Percentiles rank a stretch among this genome's conserved stretches.
These are phyloP conservation scores for Troides oblongomaculatus DNA, from an alignment of 2,888 invertebrate genomes.

Conservation along the genomic window DNA sequence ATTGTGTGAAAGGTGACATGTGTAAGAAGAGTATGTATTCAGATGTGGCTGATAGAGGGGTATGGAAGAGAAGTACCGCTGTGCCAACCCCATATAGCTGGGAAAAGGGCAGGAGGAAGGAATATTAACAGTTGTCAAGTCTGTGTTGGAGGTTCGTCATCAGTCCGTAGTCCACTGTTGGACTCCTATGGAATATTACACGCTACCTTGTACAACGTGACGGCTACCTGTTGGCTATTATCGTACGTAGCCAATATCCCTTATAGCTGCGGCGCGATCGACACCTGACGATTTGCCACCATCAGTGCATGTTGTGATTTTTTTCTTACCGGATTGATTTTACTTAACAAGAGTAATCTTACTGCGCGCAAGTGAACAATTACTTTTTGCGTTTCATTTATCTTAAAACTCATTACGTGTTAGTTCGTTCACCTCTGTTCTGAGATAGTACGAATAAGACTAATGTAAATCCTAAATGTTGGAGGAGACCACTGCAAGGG, in stretches of 20 bases:
- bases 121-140: no score
- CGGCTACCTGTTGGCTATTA: constrained; percentile 27
- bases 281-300: constrained; percentile 39
- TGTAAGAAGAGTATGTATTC: no score
- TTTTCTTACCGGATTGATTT: constrained; percentile 18
- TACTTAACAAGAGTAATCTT: constrained; percentile 12
- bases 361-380: background rate
- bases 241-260: constrained; percentile 30
- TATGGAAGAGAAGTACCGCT: no score
- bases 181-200: background rate
- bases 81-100: no score
- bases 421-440: background rate
- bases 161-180: no score
- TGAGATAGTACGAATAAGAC: no score
- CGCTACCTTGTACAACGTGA: constrained; percentile 11
- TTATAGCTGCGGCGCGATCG: constrained; percentile 30
- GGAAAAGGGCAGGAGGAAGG: no score
- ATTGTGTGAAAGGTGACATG: no score
- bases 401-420: background rate
- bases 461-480: no score
- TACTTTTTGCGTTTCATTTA: background rate
- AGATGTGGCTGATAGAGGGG: no score
- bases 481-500: no score
- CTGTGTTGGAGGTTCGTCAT: no score
- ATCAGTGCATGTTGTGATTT: constrained; percentile 30